Percentiles rank a stretch among this genome's conserved stretches.
Conservation (phyloP, 2,888 invertebrate genomes). For the Noctuana brunneofusca region DNA sequence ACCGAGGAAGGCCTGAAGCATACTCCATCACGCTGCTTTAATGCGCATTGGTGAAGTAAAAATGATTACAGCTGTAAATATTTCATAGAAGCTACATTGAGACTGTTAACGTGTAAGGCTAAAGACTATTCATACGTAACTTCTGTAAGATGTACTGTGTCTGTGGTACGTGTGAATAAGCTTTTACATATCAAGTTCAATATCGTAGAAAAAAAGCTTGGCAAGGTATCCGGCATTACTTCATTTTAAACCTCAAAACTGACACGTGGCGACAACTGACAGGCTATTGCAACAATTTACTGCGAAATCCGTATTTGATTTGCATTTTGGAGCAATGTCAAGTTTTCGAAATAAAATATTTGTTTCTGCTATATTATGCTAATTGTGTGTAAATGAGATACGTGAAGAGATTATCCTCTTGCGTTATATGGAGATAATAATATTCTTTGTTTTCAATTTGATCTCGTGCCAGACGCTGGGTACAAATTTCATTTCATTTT, state of each 20-base stretch:
- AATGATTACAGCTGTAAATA: no score
- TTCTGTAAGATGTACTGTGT: no score
- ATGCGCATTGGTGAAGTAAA: no score
- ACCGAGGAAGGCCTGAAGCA: no score
- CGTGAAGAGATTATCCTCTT: neutral
- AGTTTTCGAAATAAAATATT: slow-evolving; percentile 5
- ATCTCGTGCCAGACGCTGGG: no score
- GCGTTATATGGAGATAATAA: neutral
- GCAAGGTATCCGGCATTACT: slow-evolving; percentile 19
- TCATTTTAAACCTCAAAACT: slow-evolving; percentile 15
- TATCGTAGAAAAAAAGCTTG: slow-evolving; percentile 23
- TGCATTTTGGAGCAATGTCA: slow-evolving; percentile 29
- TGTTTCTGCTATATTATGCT: slow-evolving; percentile 8
- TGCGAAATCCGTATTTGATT: slow-evolving; percentile 19
- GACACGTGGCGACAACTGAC: slow-evolving; percentile 7
- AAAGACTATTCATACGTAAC: no score
- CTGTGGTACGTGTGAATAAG: no score
- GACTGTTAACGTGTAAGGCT: no score
- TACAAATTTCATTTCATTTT: no score
- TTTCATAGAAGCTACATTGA: no score
- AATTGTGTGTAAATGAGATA: neutral
- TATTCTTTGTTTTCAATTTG: neutral
- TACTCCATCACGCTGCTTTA: no score
- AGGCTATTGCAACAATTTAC: slow-evolving; percentile 12
- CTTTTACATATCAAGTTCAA: slow-evolving; percentile 12